Conservation (phyloP, 2,888 invertebrate species). For the Listrodromus nycthemerus region DNA sequence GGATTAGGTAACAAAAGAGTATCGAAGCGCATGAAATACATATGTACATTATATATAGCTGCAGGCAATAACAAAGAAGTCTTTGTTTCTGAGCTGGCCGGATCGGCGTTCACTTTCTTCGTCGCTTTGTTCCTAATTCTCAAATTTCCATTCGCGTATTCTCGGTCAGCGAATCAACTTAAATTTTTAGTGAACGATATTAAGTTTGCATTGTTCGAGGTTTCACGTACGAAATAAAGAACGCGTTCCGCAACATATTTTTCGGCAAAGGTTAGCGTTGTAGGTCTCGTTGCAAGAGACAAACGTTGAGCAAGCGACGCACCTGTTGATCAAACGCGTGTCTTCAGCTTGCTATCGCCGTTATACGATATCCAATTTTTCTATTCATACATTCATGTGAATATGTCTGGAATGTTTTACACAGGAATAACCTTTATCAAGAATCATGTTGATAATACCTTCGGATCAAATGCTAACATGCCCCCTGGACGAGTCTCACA, state of each 20-base stretch:
- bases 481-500: conserved; percentile 73
- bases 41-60: background rate
- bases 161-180: background rate
- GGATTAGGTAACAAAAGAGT: background rate
- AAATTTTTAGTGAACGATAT: background rate
- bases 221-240: background rate
- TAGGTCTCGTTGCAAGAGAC: background rate
- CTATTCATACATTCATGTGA: background rate
- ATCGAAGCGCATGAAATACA: background rate
- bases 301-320: background rate
- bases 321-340: conserved; percentile 1
- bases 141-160: background rate
- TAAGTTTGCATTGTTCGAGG: background rate
- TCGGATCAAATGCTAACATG: conserved; percentile 72
- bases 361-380: background rate
- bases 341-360: background rate
- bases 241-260: background rate
- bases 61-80: conserved; percentile 4
- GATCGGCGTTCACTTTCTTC: background rate
- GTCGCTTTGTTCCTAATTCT: background rate
- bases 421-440: background rate
- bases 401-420: background rate
- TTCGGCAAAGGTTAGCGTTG: background rate
- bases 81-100: background rate
- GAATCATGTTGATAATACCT: background rate